Conservation (phyloP, 2,888 invertebrate genomes). For the Andrena chrysosceles region DNA sequence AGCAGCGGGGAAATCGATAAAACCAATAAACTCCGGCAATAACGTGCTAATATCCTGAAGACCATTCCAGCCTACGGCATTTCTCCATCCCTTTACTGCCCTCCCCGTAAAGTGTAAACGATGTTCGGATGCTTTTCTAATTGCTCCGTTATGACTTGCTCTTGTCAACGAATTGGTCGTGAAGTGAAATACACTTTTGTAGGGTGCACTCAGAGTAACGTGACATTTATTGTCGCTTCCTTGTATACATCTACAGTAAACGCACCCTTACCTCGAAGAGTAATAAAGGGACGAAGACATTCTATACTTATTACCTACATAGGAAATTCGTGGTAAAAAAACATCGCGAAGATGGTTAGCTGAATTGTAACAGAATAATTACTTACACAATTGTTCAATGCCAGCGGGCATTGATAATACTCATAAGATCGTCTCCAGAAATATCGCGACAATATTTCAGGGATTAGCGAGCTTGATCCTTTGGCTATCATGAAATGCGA, state of each 20-base stretch:
- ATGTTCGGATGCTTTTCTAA: constrained; percentile 69
- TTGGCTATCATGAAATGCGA: neutral
- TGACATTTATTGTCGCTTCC: neutral
- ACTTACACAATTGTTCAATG: no score
- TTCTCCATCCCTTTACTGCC: constrained; percentile 62
- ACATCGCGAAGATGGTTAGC: no score
- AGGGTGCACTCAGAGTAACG: neutral
- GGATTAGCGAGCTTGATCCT: neutral
- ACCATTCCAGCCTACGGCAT: constrained; percentile 78
- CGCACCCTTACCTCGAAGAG: neutral
- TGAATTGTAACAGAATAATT: no score
- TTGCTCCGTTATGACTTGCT: constrained; percentile 67
- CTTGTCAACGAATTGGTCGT: constrained; percentile 52
- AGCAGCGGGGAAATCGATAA: constrained; percentile 78
- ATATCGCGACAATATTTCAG: neutral
- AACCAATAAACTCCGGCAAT: constrained; percentile 81
- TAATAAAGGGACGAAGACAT: no score
- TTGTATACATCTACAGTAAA: neutral
- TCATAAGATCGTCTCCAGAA: neutral
- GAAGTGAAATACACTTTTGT: constrained; percentile 45
- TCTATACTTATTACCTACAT: no score
- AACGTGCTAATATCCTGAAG: constrained; percentile 83
- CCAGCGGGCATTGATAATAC: no score
- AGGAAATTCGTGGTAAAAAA: no score
- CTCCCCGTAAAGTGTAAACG: constrained; percentile 67